Base-by-base conservation (phyloP, 1,140 invertebrate genomes). In the Drosophila pruinosa region DNA sequence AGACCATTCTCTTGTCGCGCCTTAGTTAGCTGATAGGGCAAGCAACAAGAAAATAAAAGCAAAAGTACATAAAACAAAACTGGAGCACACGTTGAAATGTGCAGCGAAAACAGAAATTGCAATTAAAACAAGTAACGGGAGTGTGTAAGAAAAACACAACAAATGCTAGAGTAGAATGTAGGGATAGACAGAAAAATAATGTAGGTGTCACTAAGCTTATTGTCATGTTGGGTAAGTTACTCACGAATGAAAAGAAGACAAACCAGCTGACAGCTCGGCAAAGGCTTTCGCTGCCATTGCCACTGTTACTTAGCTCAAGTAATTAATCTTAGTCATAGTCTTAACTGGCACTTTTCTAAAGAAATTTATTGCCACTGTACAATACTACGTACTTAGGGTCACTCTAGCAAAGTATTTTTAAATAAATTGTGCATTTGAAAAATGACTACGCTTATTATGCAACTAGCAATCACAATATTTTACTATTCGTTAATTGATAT, bases 1-100 rank as follows among this genome's bases (percentile, higher is more conserved):
- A 71, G 77, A 67, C 72, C 74, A 70, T 82, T 82, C 59, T 72
- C 53, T 58, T 62, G 26, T 63, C 72, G 54, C 64, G 70, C 75
- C 74, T 82, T 82, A 78, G 78, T 82, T 81, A 54, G 69, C 74
- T 69, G 54, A 67, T 58, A 48, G 17, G 15, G 36, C 62, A 62
- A 47, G 36, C 62, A 41, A 43, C 61, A 73, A 64, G 36, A 38
- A 71, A 50, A 26, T 21, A 56, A 38, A 45, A 48, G 24, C 3
- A n/a, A 2, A n/a, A 36, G 22, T 17, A 67, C 2, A 10, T 22
- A 47, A 24, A 47, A 22, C 43, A 47, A 50, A 48, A 67, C 50
- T 67, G 47, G 47, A 24, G 4, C 31, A 57, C 48, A 64, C 64
- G 64, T 52, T 45, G 54, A 69, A 62, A 54, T 69, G 65, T 53